Evolutionary conservation across 2,113 vertebrate genomes (phyloP).

Genomic region (Grammomys surdaster): DNA sequence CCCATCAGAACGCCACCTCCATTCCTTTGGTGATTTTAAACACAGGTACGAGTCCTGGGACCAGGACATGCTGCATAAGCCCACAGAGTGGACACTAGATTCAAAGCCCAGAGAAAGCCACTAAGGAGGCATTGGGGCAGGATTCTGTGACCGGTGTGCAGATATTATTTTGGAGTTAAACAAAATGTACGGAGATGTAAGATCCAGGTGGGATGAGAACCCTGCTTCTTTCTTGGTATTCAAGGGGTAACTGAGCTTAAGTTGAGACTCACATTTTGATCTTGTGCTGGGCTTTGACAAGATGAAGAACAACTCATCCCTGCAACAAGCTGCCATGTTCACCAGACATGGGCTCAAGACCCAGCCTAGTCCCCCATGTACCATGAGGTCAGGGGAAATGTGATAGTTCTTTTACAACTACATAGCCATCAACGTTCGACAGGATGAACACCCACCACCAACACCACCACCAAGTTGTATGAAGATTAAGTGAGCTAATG

Average conservation of each 20-base stretch:
- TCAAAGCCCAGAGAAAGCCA: background rate
- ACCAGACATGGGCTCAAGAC: background rate
- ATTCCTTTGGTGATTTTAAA: background rate
- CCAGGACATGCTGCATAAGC: background rate
- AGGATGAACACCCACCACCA: background rate
- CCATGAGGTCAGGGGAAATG: background rate
- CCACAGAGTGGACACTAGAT: background rate
- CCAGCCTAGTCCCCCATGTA: background rate
- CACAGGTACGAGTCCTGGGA: background rate
- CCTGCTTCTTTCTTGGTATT: background rate
- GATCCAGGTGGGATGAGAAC: background rate
- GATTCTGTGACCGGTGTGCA: background rate
- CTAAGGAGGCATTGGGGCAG: background rate
- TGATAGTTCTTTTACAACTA: background rate
- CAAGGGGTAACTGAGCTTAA: background rate
- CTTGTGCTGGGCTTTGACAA: background rate
- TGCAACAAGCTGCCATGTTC: background rate
- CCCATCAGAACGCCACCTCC: background rate
- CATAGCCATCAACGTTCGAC: background rate
- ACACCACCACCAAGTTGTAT: background rate
- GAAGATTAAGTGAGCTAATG: background rate
- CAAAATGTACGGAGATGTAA: background rate
- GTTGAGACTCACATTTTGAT: background rate
- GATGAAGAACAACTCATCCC: background rate
- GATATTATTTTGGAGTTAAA: background rate